A percentile compares a stretch with the other conserved stretches of the same genome.
phyloP scores from a whole-genome alignment of 1,140 invertebrate species.

The Brachionus manjavacas region DNA sequence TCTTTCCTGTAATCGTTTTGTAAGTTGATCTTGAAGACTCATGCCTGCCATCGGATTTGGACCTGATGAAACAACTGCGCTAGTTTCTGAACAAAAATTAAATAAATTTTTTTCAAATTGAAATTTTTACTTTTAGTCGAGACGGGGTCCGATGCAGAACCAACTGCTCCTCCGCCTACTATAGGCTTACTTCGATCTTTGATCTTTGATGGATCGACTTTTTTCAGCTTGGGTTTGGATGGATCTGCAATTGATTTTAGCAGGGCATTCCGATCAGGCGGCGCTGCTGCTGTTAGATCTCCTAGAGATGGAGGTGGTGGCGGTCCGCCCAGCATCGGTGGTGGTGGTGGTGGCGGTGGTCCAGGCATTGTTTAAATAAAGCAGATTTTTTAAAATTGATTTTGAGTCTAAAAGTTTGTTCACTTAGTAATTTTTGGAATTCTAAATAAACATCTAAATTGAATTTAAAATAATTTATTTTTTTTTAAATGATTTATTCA shows the following conservation, averaged over 20 bases:
- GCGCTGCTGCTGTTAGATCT: background rate
- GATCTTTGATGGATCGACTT: background rate
- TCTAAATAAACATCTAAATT: background rate
- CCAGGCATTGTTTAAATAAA: slow-evolving; percentile 6
- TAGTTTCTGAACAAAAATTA: background rate
- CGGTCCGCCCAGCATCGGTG: background rate
- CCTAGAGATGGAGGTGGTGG: background rate
- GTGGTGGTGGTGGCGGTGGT: slow-evolving; percentile 17
- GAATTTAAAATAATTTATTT: background rate
- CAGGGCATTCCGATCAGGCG: background rate
- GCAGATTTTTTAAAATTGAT: background rate
- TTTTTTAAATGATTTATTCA: background rate
- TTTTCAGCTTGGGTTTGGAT: slow-evolving; percentile 1
- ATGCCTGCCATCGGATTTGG: background rate
- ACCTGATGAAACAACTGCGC: background rate
- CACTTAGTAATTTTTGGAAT: background rate
- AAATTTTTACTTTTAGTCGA: background rate
- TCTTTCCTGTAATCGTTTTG: background rate
- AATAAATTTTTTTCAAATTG: background rate
- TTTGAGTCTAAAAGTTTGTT: background rate
- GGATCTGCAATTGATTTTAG: slow-evolving; percentile 26
- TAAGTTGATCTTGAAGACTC: slow-evolving; percentile 29
- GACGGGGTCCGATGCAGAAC: background rate
- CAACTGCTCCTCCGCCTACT: background rate
- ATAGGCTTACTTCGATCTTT: background rate